Percentiles rank a stretch among this genome's conserved stretches.
Evolutionary conservation across 2,888 invertebrate species (phyloP).

Genomic region (Scaeva pyrastri): DNA sequence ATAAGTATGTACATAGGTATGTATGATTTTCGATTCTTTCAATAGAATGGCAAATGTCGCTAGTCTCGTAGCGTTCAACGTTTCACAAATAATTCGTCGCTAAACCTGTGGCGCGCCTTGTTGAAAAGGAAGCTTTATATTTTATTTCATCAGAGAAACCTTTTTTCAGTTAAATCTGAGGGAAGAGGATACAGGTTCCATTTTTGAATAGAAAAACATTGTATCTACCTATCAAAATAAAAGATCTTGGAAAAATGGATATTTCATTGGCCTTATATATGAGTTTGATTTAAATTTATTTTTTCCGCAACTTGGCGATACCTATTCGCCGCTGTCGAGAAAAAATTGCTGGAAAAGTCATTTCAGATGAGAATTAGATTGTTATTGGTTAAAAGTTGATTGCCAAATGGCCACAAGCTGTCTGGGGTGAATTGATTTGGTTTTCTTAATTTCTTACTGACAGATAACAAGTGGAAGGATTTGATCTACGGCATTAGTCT

Average conservation of each 20-base stretch:
- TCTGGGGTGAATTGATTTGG: background rate
- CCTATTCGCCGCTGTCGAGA: constrained; percentile 19
- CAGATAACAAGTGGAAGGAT: too few relatives aligned
- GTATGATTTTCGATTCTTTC: background rate
- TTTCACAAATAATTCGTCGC: constrained; percentile 31
- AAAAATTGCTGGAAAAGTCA: background rate
- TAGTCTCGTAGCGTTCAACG: constrained; percentile 9
- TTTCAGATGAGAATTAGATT: constrained; percentile 48
- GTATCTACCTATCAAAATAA: constrained; percentile 53
- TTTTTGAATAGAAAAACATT: constrained; percentile 28
- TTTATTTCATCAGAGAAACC: constrained; percentile 15
- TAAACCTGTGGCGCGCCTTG: background rate
- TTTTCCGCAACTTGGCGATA: constrained; percentile 8
- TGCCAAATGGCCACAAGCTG: background rate
- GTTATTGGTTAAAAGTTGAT: constrained; percentile 50
- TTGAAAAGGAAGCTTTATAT: constrained; percentile 24
- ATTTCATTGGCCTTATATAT: constrained; percentile 36
- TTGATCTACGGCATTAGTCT: too few relatives aligned
- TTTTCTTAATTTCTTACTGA: background rate
- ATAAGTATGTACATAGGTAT: too few relatives aligned
- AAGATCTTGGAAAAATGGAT: constrained; percentile 43
- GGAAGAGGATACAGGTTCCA: background rate
- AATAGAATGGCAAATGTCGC: constrained; percentile 36
- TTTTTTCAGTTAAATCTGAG: background rate
- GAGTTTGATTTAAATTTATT: constrained; percentile 31